A percentile compares a stretch with the other conserved stretches of the same genome.
phyloP scores from a whole-genome alignment of 2,797 vertebrate genomes.

The Delichon dasypus region DNA sequence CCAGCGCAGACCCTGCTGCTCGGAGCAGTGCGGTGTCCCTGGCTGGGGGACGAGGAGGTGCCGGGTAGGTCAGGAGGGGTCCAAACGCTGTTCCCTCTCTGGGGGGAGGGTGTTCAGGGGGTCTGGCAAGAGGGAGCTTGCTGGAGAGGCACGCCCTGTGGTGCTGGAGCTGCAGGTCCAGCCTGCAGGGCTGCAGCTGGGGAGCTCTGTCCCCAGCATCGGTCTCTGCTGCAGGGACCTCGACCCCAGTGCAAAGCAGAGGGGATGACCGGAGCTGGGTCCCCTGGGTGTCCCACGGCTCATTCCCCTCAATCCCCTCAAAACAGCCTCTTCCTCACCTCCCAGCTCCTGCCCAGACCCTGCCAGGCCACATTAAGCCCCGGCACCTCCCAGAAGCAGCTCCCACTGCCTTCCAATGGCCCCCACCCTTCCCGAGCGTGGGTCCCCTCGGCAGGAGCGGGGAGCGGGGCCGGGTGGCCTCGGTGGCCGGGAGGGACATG shows the following conservation, averaged over 20 bases:
- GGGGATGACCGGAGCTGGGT: background rate
- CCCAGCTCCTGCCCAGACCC: background rate
- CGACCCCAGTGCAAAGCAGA: background rate
- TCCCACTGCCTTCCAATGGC: background rate
- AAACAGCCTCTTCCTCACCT: background rate
- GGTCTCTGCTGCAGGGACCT: background rate
- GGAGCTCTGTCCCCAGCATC: background rate
- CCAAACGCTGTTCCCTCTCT: background rate
- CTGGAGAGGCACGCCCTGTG: background rate
- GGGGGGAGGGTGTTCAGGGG: background rate
- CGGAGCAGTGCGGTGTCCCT: background rate
- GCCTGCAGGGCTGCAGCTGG: background rate
- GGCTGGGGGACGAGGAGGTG: background rate
- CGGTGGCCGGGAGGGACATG: rapidly evolving
- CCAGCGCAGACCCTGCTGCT: background rate
- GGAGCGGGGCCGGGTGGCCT: background rate
- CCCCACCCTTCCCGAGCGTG: background rate
- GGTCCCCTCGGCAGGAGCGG: background rate
- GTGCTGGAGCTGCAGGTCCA: background rate
- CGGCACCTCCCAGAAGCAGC: background rate
- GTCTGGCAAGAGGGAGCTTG: background rate
- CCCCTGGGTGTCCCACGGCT: rapidly evolving
- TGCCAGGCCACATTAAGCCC: rapidly evolving
- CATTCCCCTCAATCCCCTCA: background rate
- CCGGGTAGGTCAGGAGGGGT: background rate